Evolutionary conservation across 2,888 invertebrate species (phyloP), one percentile per base, ranked within the genome.

Genomic region (Endomychus coccineus): DNA sequence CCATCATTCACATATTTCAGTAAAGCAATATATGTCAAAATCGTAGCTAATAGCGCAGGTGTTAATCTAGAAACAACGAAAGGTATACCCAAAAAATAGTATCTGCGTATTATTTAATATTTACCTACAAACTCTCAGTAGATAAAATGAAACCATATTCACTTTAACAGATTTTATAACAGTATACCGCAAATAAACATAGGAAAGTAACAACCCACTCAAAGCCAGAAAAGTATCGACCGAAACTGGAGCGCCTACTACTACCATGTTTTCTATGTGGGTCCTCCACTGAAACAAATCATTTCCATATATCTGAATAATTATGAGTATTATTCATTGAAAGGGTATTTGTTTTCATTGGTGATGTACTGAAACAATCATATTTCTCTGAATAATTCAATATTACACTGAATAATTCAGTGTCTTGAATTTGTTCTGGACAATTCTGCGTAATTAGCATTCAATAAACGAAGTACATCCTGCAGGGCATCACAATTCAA

Each of bases 161-260:
- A 64, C 51, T 2, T 28, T 40, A 10, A 49, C 49, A 3, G 52
- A 51, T 12, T 50, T 55, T 23, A 52, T 43, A 43, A 52, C 52
- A 27, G 56, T 50, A 39, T 56, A 58, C 3, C 31, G 16, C 17
- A 63, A 31, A 27, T 62, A 52, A 3, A 58, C 28, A 35, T 69
- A 70, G 1, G 73, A 66, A 39, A 69, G 69, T 1, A 78, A 55
- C 25, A 77, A 55, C 1, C 77, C 77, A 45, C 75, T 74, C 48
- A 78, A 58, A 17, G 74, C 59, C 50, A 78, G 74, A 56, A 78
- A 78, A 0, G 77, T 72, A 39, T 78, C 78, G 1, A 78, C 78
- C 1, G 73, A 70, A 3, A 74, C 61, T 0, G 71, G 39, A 48
- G 62, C 73, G 56, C 71, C 43, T 59, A 66, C 49, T 24, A 41